Evolutionary conservation across 1,140 invertebrate species (phyloP).

Genomic region (Aplysia californica): DNA sequence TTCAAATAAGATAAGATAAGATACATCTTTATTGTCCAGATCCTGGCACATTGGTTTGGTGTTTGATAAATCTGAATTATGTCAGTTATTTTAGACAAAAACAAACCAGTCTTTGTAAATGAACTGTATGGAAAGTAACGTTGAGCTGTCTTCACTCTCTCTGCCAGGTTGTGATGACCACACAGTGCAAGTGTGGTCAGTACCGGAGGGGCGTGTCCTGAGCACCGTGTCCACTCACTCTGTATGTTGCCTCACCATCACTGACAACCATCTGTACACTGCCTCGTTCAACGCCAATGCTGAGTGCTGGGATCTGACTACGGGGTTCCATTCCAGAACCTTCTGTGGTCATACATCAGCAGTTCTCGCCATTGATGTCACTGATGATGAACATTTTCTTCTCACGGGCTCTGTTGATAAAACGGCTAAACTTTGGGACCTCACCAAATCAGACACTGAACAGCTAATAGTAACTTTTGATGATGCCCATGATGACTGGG

Average conservation of each 20-base stretch:
- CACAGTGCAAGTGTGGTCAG: constrained; percentile 19
- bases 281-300: constrained; percentile 28
- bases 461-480: constrained; percentile 3
- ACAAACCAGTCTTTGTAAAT: no score
- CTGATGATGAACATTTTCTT: background rate
- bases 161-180: constrained; percentile 21
- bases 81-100: no score
- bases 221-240: constrained; percentile 1
- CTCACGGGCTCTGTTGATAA: constrained; percentile 23
- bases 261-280: constrained; percentile 3
- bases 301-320: constrained; percentile 13
- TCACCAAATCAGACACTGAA: background rate
- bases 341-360: constrained; percentile 24
- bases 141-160: no score
- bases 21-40: no score
- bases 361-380: constrained; percentile 22
- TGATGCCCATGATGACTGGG: constrained; percentile 17
- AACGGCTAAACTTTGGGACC: constrained; percentile 19
- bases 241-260: constrained; percentile 13
- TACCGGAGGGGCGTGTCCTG: background rate
- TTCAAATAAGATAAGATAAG: no score
- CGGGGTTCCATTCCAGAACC: constrained; percentile 1
- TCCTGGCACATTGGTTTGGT: no score
- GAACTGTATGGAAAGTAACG: no score
- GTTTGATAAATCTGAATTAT: no score